phyloP scores from a whole-genome alignment of 2,888 invertebrate genomes.

The Athripsodes cinereus region DNA sequence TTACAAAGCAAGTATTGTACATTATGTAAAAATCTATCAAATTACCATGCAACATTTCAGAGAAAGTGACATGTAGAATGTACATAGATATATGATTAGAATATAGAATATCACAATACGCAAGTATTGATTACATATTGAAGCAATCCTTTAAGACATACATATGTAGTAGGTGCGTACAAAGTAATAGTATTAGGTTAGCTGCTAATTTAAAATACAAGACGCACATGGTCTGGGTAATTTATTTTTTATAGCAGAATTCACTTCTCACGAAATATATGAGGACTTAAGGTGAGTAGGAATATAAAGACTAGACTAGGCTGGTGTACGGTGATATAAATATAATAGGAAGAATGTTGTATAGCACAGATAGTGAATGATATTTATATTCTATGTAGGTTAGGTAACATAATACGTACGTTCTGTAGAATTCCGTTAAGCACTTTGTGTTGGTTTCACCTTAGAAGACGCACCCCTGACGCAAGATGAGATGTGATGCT shows the following conservation, averaged over 20 bases:
- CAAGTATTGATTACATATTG: too few relatives aligned
- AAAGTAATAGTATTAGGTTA: too few relatives aligned
- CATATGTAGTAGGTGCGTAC: too few relatives aligned
- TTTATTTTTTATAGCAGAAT: not conserved
- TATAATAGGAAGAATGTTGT: slow-evolving; percentile 13
- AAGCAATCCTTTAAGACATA: too few relatives aligned
- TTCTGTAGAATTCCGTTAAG: slow-evolving; percentile 25
- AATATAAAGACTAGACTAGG: not conserved
- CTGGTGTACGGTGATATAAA: not conserved
- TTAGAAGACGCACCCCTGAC: slow-evolving; percentile 15
- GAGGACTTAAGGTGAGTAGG: not conserved
- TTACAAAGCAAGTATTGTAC: too few relatives aligned
- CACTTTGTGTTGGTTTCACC: slow-evolving; percentile 21
- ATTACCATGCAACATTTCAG: too few relatives aligned
- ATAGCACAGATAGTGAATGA: not conserved
- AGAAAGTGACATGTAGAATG: too few relatives aligned
- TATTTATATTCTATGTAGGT: not conserved
- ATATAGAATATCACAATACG: too few relatives aligned
- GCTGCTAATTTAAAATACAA: too few relatives aligned
- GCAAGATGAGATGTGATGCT: slow-evolving; percentile 16
- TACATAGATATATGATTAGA: too few relatives aligned
- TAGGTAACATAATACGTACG: slow-evolving; percentile 24
- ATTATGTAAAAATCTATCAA: too few relatives aligned
- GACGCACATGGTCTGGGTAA: too few relatives aligned
- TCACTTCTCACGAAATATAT: not conserved